phyloP scores from a whole-genome alignment of 2,797 vertebrate species.

The Lycodopsis pacificus region DNA sequence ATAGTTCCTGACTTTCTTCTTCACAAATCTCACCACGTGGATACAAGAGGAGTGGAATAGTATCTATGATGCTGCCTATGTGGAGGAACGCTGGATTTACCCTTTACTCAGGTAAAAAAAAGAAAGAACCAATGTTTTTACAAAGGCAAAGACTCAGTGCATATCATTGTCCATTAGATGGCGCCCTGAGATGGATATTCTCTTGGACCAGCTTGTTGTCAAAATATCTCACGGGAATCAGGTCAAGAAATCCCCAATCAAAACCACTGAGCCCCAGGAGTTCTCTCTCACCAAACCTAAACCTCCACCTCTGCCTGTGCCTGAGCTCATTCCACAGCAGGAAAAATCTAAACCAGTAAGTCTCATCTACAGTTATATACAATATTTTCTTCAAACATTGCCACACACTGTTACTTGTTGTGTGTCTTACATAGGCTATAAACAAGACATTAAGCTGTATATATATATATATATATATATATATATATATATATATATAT shows the following conservation, averaged over 20 bases:
- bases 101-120: conserved; percentile 88
- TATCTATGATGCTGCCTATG: conserved; percentile 86
- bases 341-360: conserved; percentile 86
- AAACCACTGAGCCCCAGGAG: conserved; percentile 85
- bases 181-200: conserved; percentile 86
- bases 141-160: not conserved
- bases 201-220: conserved; percentile 82
- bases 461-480: not conserved
- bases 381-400: conserved; percentile 2
- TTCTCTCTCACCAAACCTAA: conserved; percentile 88
- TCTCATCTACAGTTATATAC: not conserved
- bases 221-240: conserved; percentile 47
- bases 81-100: conserved; percentile 86
- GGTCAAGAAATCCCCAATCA: conserved; percentile 69
- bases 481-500: no score
- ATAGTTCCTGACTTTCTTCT: conserved; percentile 96
- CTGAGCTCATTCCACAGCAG: conserved; percentile 80
- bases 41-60: conserved; percentile 92
- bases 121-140: not conserved
- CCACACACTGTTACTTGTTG: not conserved
- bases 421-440: not conserved
- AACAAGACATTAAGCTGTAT: conserved; percentile 5
- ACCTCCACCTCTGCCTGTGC: conserved; percentile 79
- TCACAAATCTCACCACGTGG: conserved; percentile 89
- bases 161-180: conserved; percentile 81